Evolutionary conservation across 2,888 invertebrate species (phyloP).

Genomic region (Ethmia dodecea): DNA sequence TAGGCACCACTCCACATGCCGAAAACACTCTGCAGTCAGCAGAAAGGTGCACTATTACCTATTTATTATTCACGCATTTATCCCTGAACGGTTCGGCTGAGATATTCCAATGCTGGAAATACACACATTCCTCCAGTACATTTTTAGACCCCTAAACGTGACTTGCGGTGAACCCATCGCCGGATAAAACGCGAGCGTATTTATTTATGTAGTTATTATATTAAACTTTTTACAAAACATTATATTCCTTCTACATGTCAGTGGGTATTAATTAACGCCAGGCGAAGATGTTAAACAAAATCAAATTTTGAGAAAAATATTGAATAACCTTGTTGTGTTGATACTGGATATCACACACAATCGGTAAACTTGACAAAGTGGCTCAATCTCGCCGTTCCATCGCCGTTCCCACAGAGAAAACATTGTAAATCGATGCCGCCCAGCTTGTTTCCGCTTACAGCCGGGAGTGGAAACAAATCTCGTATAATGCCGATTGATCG

Average conservation of each 20-base stretch:
- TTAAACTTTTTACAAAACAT: too few relatives aligned
- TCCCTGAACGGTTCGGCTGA: too few relatives aligned
- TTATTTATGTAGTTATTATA: too few relatives aligned
- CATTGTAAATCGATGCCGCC: constrained; percentile 4
- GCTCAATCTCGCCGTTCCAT: constrained; percentile 3
- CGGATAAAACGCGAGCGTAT: too few relatives aligned
- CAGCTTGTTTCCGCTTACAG: constrained; percentile 1
- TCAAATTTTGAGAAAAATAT: background rate
- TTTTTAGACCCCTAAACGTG: too few relatives aligned
- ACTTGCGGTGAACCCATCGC: too few relatives aligned
- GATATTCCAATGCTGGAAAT: too few relatives aligned
- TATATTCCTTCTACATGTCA: too few relatives aligned
- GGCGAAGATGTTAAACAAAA: constrained; percentile 4
- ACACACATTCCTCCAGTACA: too few relatives aligned
- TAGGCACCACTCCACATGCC: constrained; percentile 65
- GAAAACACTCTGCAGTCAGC: constrained; percentile 66
- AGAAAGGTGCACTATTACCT: constrained; percentile 72
- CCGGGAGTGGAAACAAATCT: background rate
- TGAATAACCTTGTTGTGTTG: background rate
- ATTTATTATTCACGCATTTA: too few relatives aligned
- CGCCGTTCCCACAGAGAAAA: constrained; percentile 1
- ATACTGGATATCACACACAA: background rate
- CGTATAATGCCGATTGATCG: background rate
- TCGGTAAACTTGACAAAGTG: constrained; percentile 7
- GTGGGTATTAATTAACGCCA: too few relatives aligned